Conservation (phyloP, 1,140 invertebrate species). For the Paralvinella palmiformis region DNA sequence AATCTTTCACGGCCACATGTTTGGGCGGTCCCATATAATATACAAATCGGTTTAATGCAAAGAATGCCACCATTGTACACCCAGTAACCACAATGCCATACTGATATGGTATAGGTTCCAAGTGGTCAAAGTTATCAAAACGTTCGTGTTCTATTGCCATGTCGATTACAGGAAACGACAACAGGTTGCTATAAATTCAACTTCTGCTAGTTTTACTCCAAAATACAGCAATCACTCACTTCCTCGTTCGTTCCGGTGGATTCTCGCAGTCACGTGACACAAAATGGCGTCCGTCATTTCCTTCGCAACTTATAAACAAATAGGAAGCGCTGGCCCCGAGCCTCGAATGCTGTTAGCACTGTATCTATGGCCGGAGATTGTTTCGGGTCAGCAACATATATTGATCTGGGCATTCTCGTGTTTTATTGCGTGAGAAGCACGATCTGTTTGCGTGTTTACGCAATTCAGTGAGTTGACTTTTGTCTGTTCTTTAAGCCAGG, state of each 20-base stretch:
- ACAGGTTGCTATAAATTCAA: too few relatives aligned
- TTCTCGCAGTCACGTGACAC: neutral
- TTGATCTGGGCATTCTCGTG: too few relatives aligned
- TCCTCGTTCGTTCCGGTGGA: neutral
- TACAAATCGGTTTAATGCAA: conserved; percentile 25
- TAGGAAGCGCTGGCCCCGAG: too few relatives aligned
- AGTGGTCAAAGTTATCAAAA: neutral
- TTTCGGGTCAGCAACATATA: too few relatives aligned
- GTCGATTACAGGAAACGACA: neutral
- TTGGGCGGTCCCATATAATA: conserved; percentile 23
- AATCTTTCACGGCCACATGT: conserved; percentile 20
- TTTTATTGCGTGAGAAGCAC: too few relatives aligned
- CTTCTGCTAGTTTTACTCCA: neutral
- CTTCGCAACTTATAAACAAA: too few relatives aligned
- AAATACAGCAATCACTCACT: neutral
- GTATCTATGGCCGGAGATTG: too few relatives aligned
- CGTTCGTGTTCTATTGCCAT: neutral
- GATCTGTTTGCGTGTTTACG: too few relatives aligned
- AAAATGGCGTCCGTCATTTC: neutral
- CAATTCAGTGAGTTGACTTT: too few relatives aligned
- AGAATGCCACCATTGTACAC: conserved; percentile 24
- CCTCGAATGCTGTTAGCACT: too few relatives aligned
- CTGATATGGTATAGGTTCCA: too few relatives aligned
- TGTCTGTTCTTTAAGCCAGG: too few relatives aligned
- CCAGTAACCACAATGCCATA: neutral